Conservation (phyloP, 2,888 invertebrate genomes). For the Empis livida region DNA sequence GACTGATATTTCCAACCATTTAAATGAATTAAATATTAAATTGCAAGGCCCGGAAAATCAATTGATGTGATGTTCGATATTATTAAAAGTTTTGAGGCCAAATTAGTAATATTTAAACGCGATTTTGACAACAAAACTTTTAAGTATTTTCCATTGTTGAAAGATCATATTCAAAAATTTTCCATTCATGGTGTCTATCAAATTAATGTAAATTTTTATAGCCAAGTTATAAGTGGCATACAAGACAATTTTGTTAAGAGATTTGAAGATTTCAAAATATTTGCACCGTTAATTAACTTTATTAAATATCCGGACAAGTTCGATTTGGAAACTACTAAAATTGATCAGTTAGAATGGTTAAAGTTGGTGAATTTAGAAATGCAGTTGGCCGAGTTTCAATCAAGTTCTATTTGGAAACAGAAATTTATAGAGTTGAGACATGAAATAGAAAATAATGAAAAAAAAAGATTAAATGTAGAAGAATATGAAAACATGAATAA, state of each 20-base stretch:
- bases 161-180: slow-evolving; percentile 1
- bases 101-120: slow-evolving; percentile 1
- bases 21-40: neutral
- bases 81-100: neutral
- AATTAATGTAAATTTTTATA: slow-evolving; percentile 1
- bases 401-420: neutral
- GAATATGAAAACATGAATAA: neutral
- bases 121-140: neutral
- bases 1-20: neutral
- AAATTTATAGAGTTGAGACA: neutral
- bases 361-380: neutral
- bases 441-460: slow-evolving; percentile 1
- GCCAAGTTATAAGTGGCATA: neutral
- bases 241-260: slow-evolving; percentile 1
- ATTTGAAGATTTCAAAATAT: neutral
- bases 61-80: neutral
- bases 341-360: neutral
- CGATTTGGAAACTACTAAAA: neutral
- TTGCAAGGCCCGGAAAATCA: neutral
- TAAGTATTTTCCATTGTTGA: neutral
- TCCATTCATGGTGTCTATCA: neutral
- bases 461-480: slow-evolving; percentile 1
- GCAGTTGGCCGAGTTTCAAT: neutral
- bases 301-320: slow-evolving; percentile 1
- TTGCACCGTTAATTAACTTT: neutral